phyloP scores from a whole-genome alignment of 2,797 vertebrate genomes.

The Pseudochaenichthys georgianus region DNA sequence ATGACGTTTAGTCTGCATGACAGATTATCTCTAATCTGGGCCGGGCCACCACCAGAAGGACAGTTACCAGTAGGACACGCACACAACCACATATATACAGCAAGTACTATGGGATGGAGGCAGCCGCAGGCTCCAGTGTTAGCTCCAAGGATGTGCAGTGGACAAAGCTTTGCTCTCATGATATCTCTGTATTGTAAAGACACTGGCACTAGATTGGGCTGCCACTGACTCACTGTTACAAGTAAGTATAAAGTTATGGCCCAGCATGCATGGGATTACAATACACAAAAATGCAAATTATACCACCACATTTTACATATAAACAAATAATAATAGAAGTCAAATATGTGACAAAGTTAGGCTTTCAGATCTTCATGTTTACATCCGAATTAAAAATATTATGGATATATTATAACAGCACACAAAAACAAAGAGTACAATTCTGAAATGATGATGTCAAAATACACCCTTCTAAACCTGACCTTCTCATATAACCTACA shows the following conservation, averaged over 20 bases:
- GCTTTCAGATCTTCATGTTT: background rate
- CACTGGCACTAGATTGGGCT: background rate
- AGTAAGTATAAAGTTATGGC: background rate
- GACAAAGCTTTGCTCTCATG: slow-evolving; percentile 11
- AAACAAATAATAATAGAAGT: background rate
- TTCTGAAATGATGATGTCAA: background rate
- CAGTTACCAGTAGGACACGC: slow-evolving; percentile 28
- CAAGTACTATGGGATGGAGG: slow-evolving; percentile 4
- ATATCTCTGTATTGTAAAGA: background rate
- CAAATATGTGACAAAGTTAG: background rate
- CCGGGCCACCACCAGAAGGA: slow-evolving; percentile 50
- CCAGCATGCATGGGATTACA: background rate
- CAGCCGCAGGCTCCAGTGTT: background rate
- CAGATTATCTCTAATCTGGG: slow-evolving; percentile 87
- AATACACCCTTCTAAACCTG: background rate
- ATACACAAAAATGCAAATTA: background rate
- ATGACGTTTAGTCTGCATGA: slow-evolving; percentile 76
- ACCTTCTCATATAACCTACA: background rate
- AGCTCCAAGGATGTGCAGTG: slow-evolving; percentile 1
- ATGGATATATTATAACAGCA: background rate
- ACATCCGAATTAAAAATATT: background rate
- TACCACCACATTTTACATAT: background rate
- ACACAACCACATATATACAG: background rate
- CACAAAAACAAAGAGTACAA: background rate
- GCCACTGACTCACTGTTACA: background rate